These are phyloP conservation scores for Origma solitaria DNA, from an alignment of 2,113 vertebrate genomes.

Conservation along the genomic window DNA sequence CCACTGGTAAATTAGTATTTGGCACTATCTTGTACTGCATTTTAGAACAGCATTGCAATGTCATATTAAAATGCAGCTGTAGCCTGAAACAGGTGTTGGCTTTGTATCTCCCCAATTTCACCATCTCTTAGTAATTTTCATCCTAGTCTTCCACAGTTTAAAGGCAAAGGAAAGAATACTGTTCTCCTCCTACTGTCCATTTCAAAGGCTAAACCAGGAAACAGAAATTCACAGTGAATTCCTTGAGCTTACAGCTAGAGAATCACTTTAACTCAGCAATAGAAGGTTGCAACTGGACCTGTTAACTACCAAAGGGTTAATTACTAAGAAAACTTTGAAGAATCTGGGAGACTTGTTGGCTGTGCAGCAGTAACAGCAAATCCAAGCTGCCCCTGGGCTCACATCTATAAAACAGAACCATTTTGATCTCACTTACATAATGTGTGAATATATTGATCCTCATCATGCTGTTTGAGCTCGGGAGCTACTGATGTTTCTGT, in stretches of 20 bases:
- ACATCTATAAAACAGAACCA: neutral
- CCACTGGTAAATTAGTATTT: neutral
- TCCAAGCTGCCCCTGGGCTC: neutral
- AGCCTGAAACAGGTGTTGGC: neutral
- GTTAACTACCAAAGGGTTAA: neutral
- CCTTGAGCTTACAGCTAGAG: neutral
- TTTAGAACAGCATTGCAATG: neutral
- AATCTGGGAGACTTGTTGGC: neutral
- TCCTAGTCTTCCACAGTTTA: neutral
- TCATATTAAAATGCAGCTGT: neutral
- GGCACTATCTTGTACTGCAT: neutral
- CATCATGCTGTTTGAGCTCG: neutral
- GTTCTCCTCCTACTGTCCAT: neutral
- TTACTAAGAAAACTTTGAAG: neutral
- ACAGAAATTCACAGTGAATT: neutral
- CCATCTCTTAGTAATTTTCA: neutral
- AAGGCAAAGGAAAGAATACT: neutral
- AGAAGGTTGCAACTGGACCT: neutral
- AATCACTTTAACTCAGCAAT: neutral
- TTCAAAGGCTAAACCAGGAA: neutral
- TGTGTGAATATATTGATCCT: neutral
- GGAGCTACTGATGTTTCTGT: neutral
- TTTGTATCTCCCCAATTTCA: neutral
- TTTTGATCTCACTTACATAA: neutral
- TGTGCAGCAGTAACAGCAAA: neutral